Base-by-base conservation (phyloP, 2,888 invertebrate species). In the Aplocera efformata region DNA sequence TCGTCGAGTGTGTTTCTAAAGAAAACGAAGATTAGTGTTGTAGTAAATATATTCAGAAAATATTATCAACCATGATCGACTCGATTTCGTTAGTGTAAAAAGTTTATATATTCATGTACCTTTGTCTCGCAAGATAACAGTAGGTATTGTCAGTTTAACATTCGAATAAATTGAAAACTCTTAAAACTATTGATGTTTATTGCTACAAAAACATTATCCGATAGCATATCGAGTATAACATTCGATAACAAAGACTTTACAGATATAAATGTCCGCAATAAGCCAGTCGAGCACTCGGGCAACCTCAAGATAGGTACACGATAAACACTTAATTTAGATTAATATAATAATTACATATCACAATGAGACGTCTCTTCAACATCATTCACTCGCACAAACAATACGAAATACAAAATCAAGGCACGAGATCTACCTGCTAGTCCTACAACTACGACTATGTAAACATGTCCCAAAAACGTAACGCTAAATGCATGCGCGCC, bases 11-110 rank as follows among this genome's bases (percentile, higher is more conserved):
- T 42, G 46, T 45, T 57, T 24, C 44, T 43, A 58, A 62, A 51
- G 44, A 72, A 78, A 76, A 71, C 63, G 75, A 75, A 72, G 61
- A 58, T 63, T 56, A 51, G 70, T 74, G 77, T 85, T 79, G 83
- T 78, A 88, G 85, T 86, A 86, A 84, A 88, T 85, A 86, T 88
- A 88, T 84, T 86, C 81, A 84, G 84, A 85, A 85, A 88, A 85
- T 85, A 88, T 48, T 45, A 37, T 83, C 71, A 83, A 84, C 79
- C 75, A 69, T 78, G 69, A 50, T 78, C 71, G 76, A 79, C 76
- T 78, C 72, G 72, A 77, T 73, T 76, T 76, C 62, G 77, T 80
- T 79, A 74, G 67, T 79, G 76, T 79, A 83, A 80, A 81, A 79
- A 72, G 66, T 63, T 63, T 67, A 63, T 71, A 74, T 69, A 72